These are phyloP conservation scores for Platycercus adscitus DNA, from an alignment of 2,113 vertebrate species.

Conservation along the genomic window DNA sequence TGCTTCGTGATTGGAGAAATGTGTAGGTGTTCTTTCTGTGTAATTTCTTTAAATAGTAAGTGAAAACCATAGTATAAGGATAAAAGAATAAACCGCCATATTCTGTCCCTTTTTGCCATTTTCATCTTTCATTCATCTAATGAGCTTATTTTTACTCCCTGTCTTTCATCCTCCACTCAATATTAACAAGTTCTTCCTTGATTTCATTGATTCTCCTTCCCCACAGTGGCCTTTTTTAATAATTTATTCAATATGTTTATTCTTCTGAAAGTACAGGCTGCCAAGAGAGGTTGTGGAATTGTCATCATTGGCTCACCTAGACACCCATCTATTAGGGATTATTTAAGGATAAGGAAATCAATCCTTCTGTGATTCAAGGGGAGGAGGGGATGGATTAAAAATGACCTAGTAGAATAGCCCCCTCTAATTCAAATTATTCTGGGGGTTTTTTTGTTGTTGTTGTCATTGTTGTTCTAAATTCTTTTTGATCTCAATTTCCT, in stretches of 20 bases:
- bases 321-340: conserved; percentile 57
- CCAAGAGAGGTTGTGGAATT: conserved; percentile 54
- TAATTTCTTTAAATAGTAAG: background rate
- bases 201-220: conserved; percentile 54
- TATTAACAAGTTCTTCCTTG: conserved; percentile 33
- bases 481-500: conserved; percentile 64
- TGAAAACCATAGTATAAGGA: background rate
- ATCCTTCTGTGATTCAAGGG: conserved; percentile 24
- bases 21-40: conserved; percentile 34
- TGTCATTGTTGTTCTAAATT: background rate
- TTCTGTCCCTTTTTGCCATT: background rate
- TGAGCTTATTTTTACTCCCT: background rate
- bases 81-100: background rate
- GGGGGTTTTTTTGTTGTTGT: background rate
- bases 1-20: conserved; percentile 10
- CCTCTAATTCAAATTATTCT: conserved; percentile 39
- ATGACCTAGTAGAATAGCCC: background rate
- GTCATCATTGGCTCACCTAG: conserved; percentile 61
- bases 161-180: background rate
- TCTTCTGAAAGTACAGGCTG: conserved; percentile 38
- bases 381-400: conserved; percentile 22
- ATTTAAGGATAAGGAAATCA: conserved; percentile 66
- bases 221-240: conserved; percentile 38
- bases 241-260: conserved; percentile 67
- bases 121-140: conserved; percentile 43